Percentiles rank a stretch among this genome's conserved stretches.
phyloP scores from a whole-genome alignment of 1,140 invertebrate genomes.

The Drosophila pectinifera region DNA sequence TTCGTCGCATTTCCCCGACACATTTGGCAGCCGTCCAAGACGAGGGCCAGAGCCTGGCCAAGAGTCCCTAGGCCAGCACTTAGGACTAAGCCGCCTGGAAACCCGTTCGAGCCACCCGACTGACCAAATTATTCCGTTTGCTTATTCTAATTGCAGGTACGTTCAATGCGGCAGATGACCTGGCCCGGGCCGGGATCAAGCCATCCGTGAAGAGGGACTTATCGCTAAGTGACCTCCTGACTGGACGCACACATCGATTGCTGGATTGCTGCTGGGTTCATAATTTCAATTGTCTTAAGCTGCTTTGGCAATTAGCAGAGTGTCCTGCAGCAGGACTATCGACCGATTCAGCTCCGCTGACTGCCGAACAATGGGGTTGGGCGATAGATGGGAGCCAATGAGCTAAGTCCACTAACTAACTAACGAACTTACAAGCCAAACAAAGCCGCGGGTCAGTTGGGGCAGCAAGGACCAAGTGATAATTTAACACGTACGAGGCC shows the following conservation, averaged over 20 bases:
- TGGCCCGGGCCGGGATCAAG: conserved; percentile 18
- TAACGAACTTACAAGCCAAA: conserved; percentile 77
- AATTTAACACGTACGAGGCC: conserved; percentile 70
- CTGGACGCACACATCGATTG: conserved; percentile 22
- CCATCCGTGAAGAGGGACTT: conserved; percentile 51
- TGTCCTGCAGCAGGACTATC: conserved; percentile 48
- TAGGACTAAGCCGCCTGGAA: conserved; percentile 14
- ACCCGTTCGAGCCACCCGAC: conserved; percentile 19
- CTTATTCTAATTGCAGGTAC: conserved; percentile 55
- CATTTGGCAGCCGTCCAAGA: conserved; percentile 65
- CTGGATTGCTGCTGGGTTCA: conserved; percentile 44
- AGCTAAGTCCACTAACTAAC: conserved; percentile 59
- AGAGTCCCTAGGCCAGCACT: conserved; percentile 12
- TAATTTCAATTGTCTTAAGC: conserved; percentile 81
- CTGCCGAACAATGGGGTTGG: conserved; percentile 15
- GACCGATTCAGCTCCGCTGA: conserved; percentile 53
- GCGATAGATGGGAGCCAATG: conserved; percentile 28
- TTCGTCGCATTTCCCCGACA: conserved; percentile 72
- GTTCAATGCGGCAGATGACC: conserved; percentile 29
- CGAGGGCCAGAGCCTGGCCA: conserved; percentile 10
- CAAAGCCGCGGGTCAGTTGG: conserved; percentile 66
- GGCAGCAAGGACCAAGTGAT: conserved; percentile 42
- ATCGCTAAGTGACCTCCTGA: conserved; percentile 68
- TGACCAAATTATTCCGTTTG: conserved; percentile 32
- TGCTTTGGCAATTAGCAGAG: conserved; percentile 67